These are phyloP conservation scores for Alosa alosa DNA, from an alignment of 2,113 vertebrate species.

Conservation along the genomic window DNA sequence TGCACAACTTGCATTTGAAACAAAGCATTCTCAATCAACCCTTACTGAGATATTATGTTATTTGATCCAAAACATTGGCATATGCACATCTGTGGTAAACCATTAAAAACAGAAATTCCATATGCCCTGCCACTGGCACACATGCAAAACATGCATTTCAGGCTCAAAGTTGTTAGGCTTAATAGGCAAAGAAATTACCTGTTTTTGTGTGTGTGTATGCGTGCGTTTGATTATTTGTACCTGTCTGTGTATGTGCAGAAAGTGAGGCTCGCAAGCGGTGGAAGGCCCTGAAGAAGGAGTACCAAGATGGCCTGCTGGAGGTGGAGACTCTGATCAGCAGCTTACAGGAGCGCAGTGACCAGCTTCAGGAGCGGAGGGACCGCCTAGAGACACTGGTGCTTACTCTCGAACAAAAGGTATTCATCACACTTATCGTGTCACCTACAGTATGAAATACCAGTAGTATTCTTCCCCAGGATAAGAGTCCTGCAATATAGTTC, in stretches of 20 bases:
- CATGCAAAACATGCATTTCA: background rate
- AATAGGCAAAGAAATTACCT: no score
- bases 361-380: slow-evolving; percentile 47
- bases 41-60: no score
- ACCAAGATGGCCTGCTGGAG: slow-evolving; percentile 49
- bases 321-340: slow-evolving; percentile 53
- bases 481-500: no score
- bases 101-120: background rate
- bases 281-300: slow-evolving; percentile 66
- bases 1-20: no score
- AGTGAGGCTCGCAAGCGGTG: slow-evolving; percentile 54
- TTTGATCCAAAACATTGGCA: background rate
- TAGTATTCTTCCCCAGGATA: no score
- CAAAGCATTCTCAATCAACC: no score
- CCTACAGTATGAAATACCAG: no score
- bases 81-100: background rate
- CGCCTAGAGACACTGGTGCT: slow-evolving; percentile 51
- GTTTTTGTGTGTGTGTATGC: background rate
- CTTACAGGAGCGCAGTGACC: slow-evolving; percentile 51
- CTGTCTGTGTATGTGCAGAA: slow-evolving; percentile 34
- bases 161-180: no score
- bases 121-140: background rate
- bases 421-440: no score
- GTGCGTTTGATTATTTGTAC: slow-evolving; percentile 36
- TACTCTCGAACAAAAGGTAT: slow-evolving; percentile 56